Evolutionary conservation across 2,888 invertebrate species (phyloP), one percentile per base, ranked within the genome.

Genomic region (Pterostichus niger): DNA sequence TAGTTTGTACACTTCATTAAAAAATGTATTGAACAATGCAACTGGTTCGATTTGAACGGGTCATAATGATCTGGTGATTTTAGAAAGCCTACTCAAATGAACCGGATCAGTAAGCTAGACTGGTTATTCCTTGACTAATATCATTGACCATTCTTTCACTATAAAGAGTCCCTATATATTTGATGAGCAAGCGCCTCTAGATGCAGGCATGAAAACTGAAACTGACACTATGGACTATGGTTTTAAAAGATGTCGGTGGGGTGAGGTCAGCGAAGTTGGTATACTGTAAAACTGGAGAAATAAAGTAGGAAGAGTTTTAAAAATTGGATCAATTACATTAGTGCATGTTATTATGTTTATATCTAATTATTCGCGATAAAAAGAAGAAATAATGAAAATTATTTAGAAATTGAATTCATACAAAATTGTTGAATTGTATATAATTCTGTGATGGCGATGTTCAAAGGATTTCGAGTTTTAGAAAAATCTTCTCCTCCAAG

Each of bases 401-500:
- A 17, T 56, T 24, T 71, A 44, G 13, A 71, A 40, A 13, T 44
- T 44, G 7, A 40, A 44, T 24, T 24, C 24, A 24, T 17, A 13
- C 4, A 56, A 17, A 56, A 4, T 56, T 24, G 44, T 24, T 6
- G 33, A 35, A 35, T 64, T 64, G n/a, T 31, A 0, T 6, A 49
- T 49, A 7, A 64, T 33, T 71, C 6, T 44, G 17, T 13, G 68
- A 98, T 98, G 98, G 97, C 98, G 88, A 96, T 98, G 95, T 97
- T 97, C 87, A 98, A 98, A 91, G 95, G 96, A 85, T 98, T 97
- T 91, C 94, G 97, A 87, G 95, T 98, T 86, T 93, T 96, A 87
- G 97, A 98, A 90, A 97, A 98, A 91, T 93, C 95, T 84, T 94
- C 95, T 86, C 95, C 96, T 49, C 95, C 96, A 78, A 95, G 94